Evolutionary conservation across 1,140 invertebrate genomes (phyloP).

Genomic region (Drosophila kikkawai): DNA sequence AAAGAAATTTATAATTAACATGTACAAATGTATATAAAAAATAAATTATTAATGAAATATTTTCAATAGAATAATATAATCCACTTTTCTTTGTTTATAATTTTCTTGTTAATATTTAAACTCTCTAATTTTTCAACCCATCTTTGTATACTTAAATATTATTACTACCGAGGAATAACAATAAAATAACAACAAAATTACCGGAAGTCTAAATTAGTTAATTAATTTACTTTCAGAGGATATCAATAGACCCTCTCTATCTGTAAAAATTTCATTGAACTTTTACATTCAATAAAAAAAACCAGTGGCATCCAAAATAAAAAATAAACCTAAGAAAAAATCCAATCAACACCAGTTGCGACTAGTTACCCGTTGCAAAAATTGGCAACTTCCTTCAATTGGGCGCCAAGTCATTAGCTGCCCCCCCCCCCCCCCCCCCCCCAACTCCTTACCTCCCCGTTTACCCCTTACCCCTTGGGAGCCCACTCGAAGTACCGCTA

Average conservation of each 20-base stretch:
- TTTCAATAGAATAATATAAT: no score
- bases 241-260: no score
- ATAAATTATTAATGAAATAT: not conserved
- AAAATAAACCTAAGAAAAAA: constrained; percentile 4
- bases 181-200: not conserved
- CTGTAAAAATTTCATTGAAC: not conserved
- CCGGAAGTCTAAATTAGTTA: not conserved
- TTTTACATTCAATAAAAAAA: constrained; percentile 8
- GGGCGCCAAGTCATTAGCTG: constrained; percentile 79
- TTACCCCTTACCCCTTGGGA: constrained; percentile 7
- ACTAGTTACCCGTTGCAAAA: constrained; percentile 50
- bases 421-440: constrained; percentile 46
- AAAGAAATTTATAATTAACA: no score
- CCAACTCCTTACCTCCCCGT: not conserved
- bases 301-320: not conserved
- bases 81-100: not conserved
- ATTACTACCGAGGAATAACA: not conserved
- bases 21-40: no score
- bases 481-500: constrained; percentile 77
- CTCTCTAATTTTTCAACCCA: not conserved
- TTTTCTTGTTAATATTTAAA: not conserved
- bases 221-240: not conserved
- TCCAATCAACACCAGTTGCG: constrained; percentile 55
- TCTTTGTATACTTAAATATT: not conserved
- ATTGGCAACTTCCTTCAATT: constrained; percentile 74